phyloP scores from a whole-genome alignment of 1,140 invertebrate genomes.

The Uloborus diversus region DNA sequence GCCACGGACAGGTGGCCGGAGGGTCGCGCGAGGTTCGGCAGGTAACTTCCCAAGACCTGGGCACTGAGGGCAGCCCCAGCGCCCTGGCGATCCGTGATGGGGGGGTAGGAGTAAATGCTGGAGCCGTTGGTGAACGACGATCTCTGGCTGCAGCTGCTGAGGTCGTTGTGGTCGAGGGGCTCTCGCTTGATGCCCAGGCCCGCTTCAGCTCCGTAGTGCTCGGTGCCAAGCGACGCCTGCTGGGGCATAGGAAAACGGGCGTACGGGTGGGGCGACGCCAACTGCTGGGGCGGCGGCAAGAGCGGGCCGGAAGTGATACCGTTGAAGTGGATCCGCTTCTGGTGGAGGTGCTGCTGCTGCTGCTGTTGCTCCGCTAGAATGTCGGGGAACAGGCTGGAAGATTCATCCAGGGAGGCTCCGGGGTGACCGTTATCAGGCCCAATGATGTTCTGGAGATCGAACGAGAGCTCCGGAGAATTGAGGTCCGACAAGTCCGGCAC shows the following conservation, averaged over 20 bases:
- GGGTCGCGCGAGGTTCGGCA: conserved; percentile 7
- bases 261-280: background rate
- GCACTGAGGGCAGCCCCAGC: background rate
- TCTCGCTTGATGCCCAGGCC: conserved; percentile 57
- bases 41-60: conserved; percentile 24
- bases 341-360: conserved; percentile 34
- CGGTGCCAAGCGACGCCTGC: conserved; percentile 49
- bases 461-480: conserved; percentile 58
- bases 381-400: conserved; percentile 27
- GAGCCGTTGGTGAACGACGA: conserved; percentile 32
- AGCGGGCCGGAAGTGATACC: background rate
- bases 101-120: conserved; percentile 46
- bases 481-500: conserved; percentile 58
- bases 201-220: conserved; percentile 59
- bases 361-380: conserved; percentile 38
- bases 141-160: conserved; percentile 56
- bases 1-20: background rate
- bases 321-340: background rate
- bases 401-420: conserved; percentile 31
- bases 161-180: conserved; percentile 54
- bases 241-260: conserved; percentile 57
- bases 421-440: conserved; percentile 40
- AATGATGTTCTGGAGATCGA: conserved; percentile 60
- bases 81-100: conserved; percentile 33
- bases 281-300: background rate